Base-by-base conservation (phyloP, 2,888 invertebrate species). In the Heliconius ethilla region DNA sequence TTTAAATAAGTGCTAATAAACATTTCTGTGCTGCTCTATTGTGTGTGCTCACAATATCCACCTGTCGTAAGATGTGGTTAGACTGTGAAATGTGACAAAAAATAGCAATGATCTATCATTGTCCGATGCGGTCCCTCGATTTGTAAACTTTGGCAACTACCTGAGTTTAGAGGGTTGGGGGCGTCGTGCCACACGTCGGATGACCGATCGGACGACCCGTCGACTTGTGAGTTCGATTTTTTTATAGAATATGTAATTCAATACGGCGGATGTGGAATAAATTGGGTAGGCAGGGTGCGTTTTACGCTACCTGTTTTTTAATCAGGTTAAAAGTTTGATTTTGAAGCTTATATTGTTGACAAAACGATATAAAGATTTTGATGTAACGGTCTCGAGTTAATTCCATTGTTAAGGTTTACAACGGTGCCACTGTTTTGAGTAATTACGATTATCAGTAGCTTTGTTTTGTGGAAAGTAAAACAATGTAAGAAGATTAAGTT, bases 261-360 rank as follows among this genome's bases (percentile, higher is more conserved):
- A 94, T 93, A 91, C 91, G 89, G 84, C 93, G 94, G 94, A 94
- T 94, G 93, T 94, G 90, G 90, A 91, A 91, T 93, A 92, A 92
- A 93, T 93, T 94, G 94, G 91, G 92, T 91, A 92, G 91, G 88
- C 91, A 89, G 92, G 93, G 94, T 92, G 92, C 90, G 90, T 92
- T 90, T 92, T 85, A 86, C 82, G 92, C 93, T 94, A 94, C 94
- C 94, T 93, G 93, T 93, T 92, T 94, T 87, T 91, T 87, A 81
- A 81, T 75, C 81, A 83, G 80, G 87, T 84, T 84, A 81, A 81
- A 82, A 80, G 77, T 80, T 78, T 79, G 25, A 78, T 79, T 78
- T 62, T 67, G 40, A 73, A 59, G 22, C 66, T 77, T 73, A 40
- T 66, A 37, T 89, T 89, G 88, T 89, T 90, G 51, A 89, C 82